These are phyloP conservation scores for Enteromius viviparus DNA, from an alignment of 2,797 vertebrate genomes.

Conservation along the genomic window DNA sequence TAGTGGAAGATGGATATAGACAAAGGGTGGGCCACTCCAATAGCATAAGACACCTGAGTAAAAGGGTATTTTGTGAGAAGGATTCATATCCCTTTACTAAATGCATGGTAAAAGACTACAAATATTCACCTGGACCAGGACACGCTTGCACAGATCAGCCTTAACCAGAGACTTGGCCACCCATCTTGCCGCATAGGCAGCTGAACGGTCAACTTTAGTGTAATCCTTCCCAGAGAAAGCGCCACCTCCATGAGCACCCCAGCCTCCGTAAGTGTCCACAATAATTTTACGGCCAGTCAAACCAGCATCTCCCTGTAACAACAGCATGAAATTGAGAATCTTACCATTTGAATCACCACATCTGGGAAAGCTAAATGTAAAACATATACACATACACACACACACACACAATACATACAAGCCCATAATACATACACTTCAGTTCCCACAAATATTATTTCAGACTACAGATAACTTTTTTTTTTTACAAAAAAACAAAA, in stretches of 20 bases:
- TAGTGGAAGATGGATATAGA: conserved; percentile 97
- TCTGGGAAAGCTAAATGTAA: neutral
- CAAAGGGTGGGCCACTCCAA: conserved; percentile 90
- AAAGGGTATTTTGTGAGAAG: neutral
- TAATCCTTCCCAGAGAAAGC: conserved; percentile 98
- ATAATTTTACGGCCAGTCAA: conserved; percentile 96
- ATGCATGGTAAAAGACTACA: neutral
- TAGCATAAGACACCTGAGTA: conserved; percentile 89
- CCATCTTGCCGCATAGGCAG: conserved; percentile 95
- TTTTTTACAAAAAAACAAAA: neutral
- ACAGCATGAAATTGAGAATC: neutral
- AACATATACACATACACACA: too few relatives aligned
- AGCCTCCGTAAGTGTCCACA: conserved; percentile 94
- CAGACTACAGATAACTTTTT: neutral
- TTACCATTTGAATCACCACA: neutral
- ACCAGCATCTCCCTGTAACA: conserved; percentile 89
- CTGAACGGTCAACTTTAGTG: conserved; percentile 96
- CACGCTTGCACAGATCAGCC: conserved; percentile 89
- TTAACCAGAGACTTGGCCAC: conserved; percentile 96
- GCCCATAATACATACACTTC: neutral
- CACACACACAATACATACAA: neutral
- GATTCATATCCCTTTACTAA: neutral
- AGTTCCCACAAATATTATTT: neutral
- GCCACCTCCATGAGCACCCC: conserved; percentile 95
- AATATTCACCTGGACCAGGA: conserved; percentile 89